Conservation (phyloP, 1,140 invertebrate genomes). For the Anoplophora glabripennis region DNA sequence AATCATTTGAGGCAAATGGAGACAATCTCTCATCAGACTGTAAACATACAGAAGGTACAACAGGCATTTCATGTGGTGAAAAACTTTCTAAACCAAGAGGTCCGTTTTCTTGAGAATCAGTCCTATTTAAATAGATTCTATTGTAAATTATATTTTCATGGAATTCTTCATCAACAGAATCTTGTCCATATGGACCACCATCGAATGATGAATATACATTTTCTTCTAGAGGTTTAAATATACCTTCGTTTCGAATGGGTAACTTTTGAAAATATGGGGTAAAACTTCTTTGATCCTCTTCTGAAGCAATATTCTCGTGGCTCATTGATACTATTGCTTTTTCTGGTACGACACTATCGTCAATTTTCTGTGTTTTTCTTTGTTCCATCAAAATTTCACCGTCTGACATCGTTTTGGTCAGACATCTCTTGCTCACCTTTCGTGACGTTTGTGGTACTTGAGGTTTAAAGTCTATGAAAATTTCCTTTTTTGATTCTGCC, state of each 20-base stretch:
- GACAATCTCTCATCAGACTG: constrained; percentile 53
- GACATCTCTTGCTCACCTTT: constrained; percentile 55
- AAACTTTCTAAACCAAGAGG: constrained; percentile 23
- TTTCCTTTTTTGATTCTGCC: constrained; percentile 70
- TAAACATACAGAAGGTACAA: constrained; percentile 47
- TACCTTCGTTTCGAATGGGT: constrained; percentile 60
- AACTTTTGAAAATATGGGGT: constrained; percentile 54
- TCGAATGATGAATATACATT: constrained; percentile 44
- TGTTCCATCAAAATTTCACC: constrained; percentile 73
- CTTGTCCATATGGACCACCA: constrained; percentile 39
- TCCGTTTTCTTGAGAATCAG: constrained; percentile 46
- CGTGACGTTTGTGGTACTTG: constrained; percentile 51
- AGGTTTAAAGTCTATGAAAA: constrained; percentile 83
- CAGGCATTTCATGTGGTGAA: constrained; percentile 45
- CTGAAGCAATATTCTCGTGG: constrained; percentile 55
- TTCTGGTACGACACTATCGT: constrained; percentile 50
- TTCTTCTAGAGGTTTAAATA: constrained; percentile 42
- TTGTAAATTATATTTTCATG: constrained; percentile 75
- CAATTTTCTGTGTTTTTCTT: constrained; percentile 46
- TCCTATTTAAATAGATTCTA: constrained; percentile 67
- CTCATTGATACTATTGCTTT: constrained; percentile 55
- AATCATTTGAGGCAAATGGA: constrained; percentile 78
- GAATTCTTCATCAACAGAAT: constrained; percentile 63
- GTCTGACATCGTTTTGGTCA: constrained; percentile 77
- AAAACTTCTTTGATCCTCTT: constrained; percentile 36